Percentiles rank a stretch among this genome's conserved stretches.
These are phyloP conservation scores for Drosophila melanica DNA, from an alignment of 1,140 invertebrate genomes.

Conservation along the genomic window DNA sequence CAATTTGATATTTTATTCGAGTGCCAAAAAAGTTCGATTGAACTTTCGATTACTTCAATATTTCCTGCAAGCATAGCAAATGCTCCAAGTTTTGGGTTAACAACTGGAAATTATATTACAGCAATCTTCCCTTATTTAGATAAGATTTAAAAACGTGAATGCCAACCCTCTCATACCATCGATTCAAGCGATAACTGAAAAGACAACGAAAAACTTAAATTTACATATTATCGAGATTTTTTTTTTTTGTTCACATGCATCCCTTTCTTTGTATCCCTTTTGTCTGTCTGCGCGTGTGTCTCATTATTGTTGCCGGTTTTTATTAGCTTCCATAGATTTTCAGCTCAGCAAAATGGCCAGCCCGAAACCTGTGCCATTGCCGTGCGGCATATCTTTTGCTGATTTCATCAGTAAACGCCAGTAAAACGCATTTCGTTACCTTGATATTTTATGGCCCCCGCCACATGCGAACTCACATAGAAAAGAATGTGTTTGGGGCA, in stretches of 20 bases:
- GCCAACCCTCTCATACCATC: neutral
- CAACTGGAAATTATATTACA: too few relatives aligned
- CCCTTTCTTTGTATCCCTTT: slow-evolving; percentile 21
- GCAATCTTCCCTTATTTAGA: too few relatives aligned
- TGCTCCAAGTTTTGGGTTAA: too few relatives aligned
- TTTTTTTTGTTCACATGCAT: slow-evolving; percentile 11
- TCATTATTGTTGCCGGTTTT: slow-evolving; percentile 75
- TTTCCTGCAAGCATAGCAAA: too few relatives aligned
- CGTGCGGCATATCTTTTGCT: slow-evolving; percentile 49
- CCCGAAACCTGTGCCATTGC: slow-evolving; percentile 15
- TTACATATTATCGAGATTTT: slow-evolving; percentile 67
- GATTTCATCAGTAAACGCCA: slow-evolving; percentile 74
- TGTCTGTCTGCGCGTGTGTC: slow-evolving; percentile 26
- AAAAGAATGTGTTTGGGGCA: slow-evolving; percentile 27
- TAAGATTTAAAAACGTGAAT: too few relatives aligned
- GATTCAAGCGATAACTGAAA: neutral
- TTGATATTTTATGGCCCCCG: slow-evolving; percentile 65
- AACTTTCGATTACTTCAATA: too few relatives aligned
- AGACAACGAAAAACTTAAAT: slow-evolving; percentile 30
- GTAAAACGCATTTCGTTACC: slow-evolving; percentile 76
- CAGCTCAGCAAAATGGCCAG: slow-evolving; percentile 36
- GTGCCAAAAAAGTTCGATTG: too few relatives aligned
- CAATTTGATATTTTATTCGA: too few relatives aligned
- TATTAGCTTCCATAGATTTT: slow-evolving; percentile 76
- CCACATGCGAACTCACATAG: neutral